Base-by-base conservation (phyloP, 1,140 invertebrate genomes). In the Chelonus insularis region DNA sequence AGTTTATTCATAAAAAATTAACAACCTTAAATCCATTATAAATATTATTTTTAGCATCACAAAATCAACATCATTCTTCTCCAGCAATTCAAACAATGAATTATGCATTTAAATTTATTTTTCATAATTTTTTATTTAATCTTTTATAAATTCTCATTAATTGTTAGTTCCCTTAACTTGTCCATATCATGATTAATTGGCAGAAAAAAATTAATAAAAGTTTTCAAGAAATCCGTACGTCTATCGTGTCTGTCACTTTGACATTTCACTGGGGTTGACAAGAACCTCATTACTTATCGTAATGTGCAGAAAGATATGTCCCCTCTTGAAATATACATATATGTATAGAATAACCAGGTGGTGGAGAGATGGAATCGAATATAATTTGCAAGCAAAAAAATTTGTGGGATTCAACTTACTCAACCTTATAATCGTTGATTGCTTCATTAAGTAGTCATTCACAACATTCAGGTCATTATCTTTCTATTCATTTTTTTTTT, bases 371-470 rank as follows among this genome's bases (percentile, higher is more conserved):
- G 16, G 41, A 43, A 16, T 14, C 6, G 16, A 43, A 43, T 16
- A 57, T 57, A 57, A 57, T 57, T 57, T 29, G 43, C 7, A 25
- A 16, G 4, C 32, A 57, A 57, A 57, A 57, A 48, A 2, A 7
- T 7, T 16, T 16, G 14, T 39, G 36, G n/a, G 7, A 11, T n/a
- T 4, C 7, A 39, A 39, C 3, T 11, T 1, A n/a, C 36, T 4
- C 9, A n/a, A n/a, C 4, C 9, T 39, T 39, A 29, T 16, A 16
- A 43, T 43, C 41, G 41, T 11, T 61, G 39, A 61, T 61, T 61
- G 51, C 51, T 55, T 61, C 59, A 50, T 61, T 61, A 61, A 55
- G 59, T 48, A 47, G 25, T 61, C 51, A 61, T 61, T 61, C 59
- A 61, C 41, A 55, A 45, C 50, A 8, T 12, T 23, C 14, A 32